Base-by-base conservation (phyloP, 2,888 invertebrate genomes). In the Muschampia plurimacula region DNA sequence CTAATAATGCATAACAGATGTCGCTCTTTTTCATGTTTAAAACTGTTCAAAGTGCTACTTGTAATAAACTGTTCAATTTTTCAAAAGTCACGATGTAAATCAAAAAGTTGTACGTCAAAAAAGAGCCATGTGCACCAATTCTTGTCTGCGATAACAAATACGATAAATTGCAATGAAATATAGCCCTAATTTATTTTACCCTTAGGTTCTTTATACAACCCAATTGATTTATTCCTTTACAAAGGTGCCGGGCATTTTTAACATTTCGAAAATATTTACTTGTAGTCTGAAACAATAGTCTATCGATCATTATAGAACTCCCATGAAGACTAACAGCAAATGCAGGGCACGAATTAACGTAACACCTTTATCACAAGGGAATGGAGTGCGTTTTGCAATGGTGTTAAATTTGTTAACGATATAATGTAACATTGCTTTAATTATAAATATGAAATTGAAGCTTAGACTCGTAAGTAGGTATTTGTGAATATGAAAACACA, bases 261-360 rank as follows among this genome's bases (percentile, higher is more conserved):
- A 62, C 69, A 22, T 32, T 15, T 62, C 44, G 39, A 69, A 69
- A 69, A 69, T 69, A 32, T 69, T 69, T 69, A 69, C 69, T 69
- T 62, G 62, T 32, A 36, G 62, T 8, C 22, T 62, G 22, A 66
- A 64, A 73, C 73, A 73, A 73, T 73, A 62, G 69, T 60, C 73
- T 60, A 69, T 73, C 65, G 64, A 73, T 73, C 73, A 73, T 66
- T 69, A 66, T 66, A 67, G 69, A 65, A 65, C 60, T 73, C 69
- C 73, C 73, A 73, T 62, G 69, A 63, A 63, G 69, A 57, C 55
- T 52, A 10, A 22, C 15, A 12, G 22, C 22, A 44, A 13, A 15
- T 28, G 55, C 46, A 28, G 4, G 10, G 12, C 2, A 36, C 2
- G 46, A 13, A 28, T 28, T 15, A 46, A 28, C 12, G 6, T 4